Evolutionary conservation across 2,888 invertebrate species (phyloP).

Genomic region (Tetragonisca angustula): DNA sequence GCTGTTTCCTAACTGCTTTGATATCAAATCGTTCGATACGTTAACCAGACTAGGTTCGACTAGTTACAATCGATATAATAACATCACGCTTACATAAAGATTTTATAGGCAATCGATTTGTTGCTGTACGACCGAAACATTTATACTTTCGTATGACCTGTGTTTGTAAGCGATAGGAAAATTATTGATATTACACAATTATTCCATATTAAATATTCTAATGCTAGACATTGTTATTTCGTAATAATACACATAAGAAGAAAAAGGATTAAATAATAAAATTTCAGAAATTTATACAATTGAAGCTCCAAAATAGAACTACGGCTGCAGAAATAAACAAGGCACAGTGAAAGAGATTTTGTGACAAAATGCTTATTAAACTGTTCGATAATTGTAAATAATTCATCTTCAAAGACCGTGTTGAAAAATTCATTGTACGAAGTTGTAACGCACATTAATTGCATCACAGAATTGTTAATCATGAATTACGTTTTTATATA

Average conservation of each 20-base stretch:
- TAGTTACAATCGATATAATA: slow-evolving; percentile 21
- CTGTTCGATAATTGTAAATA: background rate
- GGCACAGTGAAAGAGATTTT: too few relatives aligned
- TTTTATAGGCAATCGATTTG: slow-evolving; percentile 40
- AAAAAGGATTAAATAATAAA: too few relatives aligned
- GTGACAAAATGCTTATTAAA: background rate
- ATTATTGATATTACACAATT: background rate
- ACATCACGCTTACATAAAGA: slow-evolving; percentile 31
- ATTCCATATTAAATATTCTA: too few relatives aligned
- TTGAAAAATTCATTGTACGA: slow-evolving; percentile 8
- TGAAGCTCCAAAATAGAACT: background rate
- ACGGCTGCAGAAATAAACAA: background rate
- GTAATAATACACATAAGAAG: too few relatives aligned
- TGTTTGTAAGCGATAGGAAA: background rate
- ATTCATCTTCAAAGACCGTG: background rate
- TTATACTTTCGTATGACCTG: background rate
- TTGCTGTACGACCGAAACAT: background rate
- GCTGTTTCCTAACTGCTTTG: background rate
- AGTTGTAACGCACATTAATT: slow-evolving; percentile 8
- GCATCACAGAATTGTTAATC: slow-evolving; percentile 19
- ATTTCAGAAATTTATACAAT: too few relatives aligned
- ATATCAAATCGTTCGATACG: background rate
- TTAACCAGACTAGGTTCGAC: background rate
- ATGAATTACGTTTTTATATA: slow-evolving; percentile 20
- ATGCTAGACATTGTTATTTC: too few relatives aligned